Evolutionary conservation across 2,888 invertebrate species (phyloP).

Genomic region (Ornithoptera priamus): DNA sequence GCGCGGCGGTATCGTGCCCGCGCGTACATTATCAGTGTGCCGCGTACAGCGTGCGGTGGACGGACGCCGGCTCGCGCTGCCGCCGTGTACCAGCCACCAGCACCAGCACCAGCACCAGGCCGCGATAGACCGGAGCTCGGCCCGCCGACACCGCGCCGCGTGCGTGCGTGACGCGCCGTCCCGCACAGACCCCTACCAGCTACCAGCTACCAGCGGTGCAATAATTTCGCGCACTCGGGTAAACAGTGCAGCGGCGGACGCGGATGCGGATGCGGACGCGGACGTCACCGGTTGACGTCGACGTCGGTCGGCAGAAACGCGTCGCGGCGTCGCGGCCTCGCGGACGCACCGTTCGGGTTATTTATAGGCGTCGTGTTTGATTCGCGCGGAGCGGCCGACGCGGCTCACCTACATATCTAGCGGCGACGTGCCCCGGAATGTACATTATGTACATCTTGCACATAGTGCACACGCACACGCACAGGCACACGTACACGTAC

Average conservation of each 20-base stretch:
- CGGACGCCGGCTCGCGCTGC: constrained; percentile 38
- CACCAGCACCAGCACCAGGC: too few relatives aligned
- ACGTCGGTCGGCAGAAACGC: constrained; percentile 40
- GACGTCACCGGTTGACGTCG: constrained; percentile 36
- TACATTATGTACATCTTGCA: constrained; percentile 74
- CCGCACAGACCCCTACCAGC: too few relatives aligned
- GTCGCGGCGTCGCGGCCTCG: constrained; percentile 40
- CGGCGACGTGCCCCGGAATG: constrained; percentile 65
- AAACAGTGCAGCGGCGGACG: constrained; percentile 35
- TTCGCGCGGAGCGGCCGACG: constrained; percentile 59
- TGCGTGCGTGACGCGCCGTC: too few relatives aligned
- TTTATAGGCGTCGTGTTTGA: constrained; percentile 72
- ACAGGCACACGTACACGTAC: constrained; percentile 36
- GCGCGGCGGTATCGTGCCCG: constrained; percentile 47
- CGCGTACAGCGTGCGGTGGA: constrained; percentile 34
- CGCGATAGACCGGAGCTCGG: constrained; percentile 13
- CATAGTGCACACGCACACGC: constrained; percentile 59
- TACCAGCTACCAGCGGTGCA: too few relatives aligned
- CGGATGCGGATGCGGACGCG: constrained; percentile 31
- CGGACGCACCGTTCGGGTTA: constrained; percentile 52
- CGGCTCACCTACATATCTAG: constrained; percentile 75
- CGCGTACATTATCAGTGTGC: constrained; percentile 34
- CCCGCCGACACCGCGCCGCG: background rate
- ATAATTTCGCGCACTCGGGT: too few relatives aligned
- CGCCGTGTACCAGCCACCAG: constrained; percentile 31